Percentiles rank a stretch among this genome's conserved stretches.
These are phyloP conservation scores for Diploscapter pachys DNA, from an alignment of 1,140 invertebrate genomes.

Conservation along the genomic window DNA sequence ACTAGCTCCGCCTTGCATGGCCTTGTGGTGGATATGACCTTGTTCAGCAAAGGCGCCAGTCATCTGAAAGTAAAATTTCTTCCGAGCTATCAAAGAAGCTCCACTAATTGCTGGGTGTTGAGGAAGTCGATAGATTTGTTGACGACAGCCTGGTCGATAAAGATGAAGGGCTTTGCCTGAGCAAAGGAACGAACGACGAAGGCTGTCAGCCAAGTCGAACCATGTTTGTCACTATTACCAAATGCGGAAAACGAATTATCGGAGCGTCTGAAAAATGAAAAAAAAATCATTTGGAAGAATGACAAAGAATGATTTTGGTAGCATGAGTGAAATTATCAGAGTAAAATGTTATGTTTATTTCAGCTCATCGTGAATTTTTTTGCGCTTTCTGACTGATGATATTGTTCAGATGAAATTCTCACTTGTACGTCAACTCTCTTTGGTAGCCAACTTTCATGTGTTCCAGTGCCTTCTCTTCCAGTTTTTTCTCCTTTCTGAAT, in stretches of 20 bases:
- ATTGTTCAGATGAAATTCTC: background rate
- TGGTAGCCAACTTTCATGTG: conserved; percentile 82
- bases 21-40: conserved; percentile 73
- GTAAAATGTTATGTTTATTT: background rate
- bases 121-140: conserved; percentile 76
- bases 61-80: conserved; percentile 25
- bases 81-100: background rate
- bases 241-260: conserved; percentile 96
- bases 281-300: background rate
- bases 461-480: conserved; percentile 72
- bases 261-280: conserved; percentile 64
- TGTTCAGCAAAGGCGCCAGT: conserved; percentile 79
- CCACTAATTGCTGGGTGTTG: conserved; percentile 67
- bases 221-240: conserved; percentile 73
- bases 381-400: too few species aligned
- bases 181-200: conserved; percentile 83
- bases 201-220: conserved; percentile 92
- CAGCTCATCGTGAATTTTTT: background rate
- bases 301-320: background rate
- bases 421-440: conserved; percentile 77
- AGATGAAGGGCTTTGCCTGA: conserved; percentile 76
- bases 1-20: conserved; percentile 73
- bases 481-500: conserved; percentile 65
- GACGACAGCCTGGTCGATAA: conserved; percentile 73
- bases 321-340: background rate